Evolutionary conservation across 2,888 invertebrate species (phyloP).

Genomic region (Drosophila infuscata): DNA sequence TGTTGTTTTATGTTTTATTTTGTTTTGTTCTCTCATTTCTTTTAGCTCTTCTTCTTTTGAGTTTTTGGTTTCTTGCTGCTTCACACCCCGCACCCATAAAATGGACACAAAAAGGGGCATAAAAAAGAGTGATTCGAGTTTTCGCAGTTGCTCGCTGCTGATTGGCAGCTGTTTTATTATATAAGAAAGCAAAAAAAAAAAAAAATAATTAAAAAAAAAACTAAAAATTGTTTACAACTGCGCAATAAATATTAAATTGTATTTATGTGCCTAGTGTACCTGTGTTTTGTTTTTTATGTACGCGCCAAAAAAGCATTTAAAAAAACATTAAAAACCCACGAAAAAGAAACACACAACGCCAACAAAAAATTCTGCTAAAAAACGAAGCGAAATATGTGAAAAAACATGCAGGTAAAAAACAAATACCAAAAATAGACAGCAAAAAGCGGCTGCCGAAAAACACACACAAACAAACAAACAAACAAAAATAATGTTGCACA

Average conservation of each 20-base stretch:
- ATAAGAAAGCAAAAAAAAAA: slow-evolving; percentile 10
- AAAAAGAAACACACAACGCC: background rate
- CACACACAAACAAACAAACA: slow-evolving; percentile 10
- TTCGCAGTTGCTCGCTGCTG: slow-evolving; percentile 9
- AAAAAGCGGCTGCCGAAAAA: slow-evolving; percentile 13
- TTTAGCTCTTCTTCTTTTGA: slow-evolving; percentile 12
- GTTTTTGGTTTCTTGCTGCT: slow-evolving; percentile 6
- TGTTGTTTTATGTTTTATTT: background rate
- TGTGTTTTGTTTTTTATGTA: slow-evolving; percentile 33
- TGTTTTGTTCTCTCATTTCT: background rate
- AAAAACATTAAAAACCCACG: slow-evolving; percentile 41
- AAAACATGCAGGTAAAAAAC: slow-evolving; percentile 18
- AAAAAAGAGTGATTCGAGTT: slow-evolving; percentile 22
- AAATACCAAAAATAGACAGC: slow-evolving; percentile 31
- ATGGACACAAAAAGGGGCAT: slow-evolving; percentile 10
- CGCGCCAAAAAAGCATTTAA: slow-evolving; percentile 49
- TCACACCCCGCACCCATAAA: slow-evolving; percentile 9
- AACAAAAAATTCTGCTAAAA: slow-evolving; percentile 16
- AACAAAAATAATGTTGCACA: slow-evolving; percentile 45
- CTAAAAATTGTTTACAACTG: slow-evolving; percentile 43
- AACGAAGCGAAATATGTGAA: slow-evolving; percentile 9
- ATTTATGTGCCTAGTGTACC: slow-evolving; percentile 21
- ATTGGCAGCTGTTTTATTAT: slow-evolving; percentile 8
- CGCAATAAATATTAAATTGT: slow-evolving; percentile 46
- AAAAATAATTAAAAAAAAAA: slow-evolving; percentile 9